A percentile compares a stretch with the other conserved stretches of the same genome.
Evolutionary conservation across 2,888 invertebrate genomes (phyloP).

Genomic region (Drosophila mimica): DNA sequence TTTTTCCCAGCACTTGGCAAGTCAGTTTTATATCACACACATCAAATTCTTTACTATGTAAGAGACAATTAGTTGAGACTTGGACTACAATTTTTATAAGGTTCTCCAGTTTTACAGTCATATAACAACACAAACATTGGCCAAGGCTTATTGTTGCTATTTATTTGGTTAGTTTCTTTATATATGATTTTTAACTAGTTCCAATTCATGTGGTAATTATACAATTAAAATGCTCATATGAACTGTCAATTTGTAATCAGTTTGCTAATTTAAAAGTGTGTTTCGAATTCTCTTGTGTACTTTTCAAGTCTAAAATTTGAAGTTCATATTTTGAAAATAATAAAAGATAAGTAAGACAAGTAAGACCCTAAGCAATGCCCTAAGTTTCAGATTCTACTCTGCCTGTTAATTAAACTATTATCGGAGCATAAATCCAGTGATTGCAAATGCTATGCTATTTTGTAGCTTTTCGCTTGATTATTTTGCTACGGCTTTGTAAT

Average conservation of each 20-base stretch:
- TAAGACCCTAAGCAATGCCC: neutral
- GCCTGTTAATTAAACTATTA: neutral
- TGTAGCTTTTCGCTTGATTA: neutral
- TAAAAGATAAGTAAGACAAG: neutral
- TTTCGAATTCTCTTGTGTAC: neutral
- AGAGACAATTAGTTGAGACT: neutral
- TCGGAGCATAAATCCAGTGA: neutral
- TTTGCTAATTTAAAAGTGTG: neutral
- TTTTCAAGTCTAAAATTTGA: neutral
- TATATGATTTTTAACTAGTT: neutral
- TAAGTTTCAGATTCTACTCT: neutral
- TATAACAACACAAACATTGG: neutral
- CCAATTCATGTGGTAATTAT: neutral
- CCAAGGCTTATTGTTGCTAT: neutral
- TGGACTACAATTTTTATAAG: neutral
- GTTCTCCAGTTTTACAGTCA: neutral
- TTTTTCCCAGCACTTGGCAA: slow-evolving; percentile 12
- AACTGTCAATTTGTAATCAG: neutral
- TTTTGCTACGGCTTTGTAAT: neutral
- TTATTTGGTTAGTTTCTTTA: neutral
- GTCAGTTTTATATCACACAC: slow-evolving; percentile 4
- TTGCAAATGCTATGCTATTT: no score
- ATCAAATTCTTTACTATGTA: neutral
- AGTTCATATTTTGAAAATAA: neutral
- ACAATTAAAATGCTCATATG: neutral